phyloP scores from a whole-genome alignment of 2,888 invertebrate genomes.

The Caenorhabditis sinica region DNA sequence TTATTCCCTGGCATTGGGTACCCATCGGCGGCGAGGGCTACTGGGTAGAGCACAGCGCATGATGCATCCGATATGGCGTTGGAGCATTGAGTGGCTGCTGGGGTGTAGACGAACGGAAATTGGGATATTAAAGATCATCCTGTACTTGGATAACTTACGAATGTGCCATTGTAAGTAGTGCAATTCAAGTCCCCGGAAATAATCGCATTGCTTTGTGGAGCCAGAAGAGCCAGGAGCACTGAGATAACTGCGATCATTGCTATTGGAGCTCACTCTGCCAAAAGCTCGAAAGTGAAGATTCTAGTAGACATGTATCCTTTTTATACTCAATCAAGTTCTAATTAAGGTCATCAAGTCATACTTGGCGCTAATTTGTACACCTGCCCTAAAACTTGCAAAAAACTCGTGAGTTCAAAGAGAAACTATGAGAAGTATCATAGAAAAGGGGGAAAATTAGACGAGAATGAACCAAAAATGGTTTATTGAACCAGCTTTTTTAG shows the following conservation, averaged over 20 bases:
- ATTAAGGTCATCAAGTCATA: background rate
- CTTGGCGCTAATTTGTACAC: conserved; percentile 5
- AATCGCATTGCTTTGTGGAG: conserved; percentile 18
- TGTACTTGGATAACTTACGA: background rate
- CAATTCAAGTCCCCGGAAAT: conserved; percentile 48
- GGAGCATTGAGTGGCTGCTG: conserved; percentile 29
- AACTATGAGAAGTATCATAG: background rate
- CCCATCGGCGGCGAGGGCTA: background rate
- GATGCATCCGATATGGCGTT: conserved; percentile 34
- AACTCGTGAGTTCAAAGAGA: background rate
- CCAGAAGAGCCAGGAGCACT: conserved; percentile 19
- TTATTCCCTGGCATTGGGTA: conserved; percentile 24
- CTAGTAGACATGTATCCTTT: background rate
- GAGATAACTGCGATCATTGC: conserved; percentile 8
- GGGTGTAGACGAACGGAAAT: conserved; percentile 43
- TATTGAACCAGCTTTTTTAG: conserved; percentile 27
- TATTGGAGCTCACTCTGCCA: background rate
- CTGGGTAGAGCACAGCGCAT: conserved; percentile 43
- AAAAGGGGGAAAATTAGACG: background rate
- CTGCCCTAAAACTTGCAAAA: background rate
- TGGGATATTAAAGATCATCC: background rate
- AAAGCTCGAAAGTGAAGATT: conserved; percentile 14
- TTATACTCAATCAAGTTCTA: background rate
- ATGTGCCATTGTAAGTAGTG: conserved; percentile 30
- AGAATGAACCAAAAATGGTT: background rate